Percentiles rank a stretch among this genome's conserved stretches.
Evolutionary conservation across 2,888 invertebrate species (phyloP).

Genomic region (Sarcophaga carnaria): DNA sequence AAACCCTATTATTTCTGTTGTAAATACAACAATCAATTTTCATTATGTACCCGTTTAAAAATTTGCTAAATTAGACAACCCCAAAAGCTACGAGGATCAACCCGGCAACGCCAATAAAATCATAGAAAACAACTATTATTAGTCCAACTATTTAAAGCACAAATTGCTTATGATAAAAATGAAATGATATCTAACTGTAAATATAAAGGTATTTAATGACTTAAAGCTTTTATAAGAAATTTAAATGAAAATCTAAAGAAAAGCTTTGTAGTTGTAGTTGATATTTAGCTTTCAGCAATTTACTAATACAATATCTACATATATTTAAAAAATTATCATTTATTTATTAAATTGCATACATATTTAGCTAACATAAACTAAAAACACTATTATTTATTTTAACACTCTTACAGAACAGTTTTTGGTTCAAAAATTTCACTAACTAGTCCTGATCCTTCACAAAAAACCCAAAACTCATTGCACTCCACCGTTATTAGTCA

Average conservation of each 20-base stretch:
- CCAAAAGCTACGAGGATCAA: slow-evolving; percentile 81
- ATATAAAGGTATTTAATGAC: slow-evolving; percentile 70
- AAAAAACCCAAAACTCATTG: slow-evolving; percentile 74
- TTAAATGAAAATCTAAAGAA: slow-evolving; percentile 1
- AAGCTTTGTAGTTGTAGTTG: slow-evolving; percentile 27
- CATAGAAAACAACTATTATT: slow-evolving; percentile 18
- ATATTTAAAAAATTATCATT: neutral
- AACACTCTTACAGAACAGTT: slow-evolving; percentile 76
- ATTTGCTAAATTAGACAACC: slow-evolving; percentile 76
- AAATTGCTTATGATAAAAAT: slow-evolving; percentile 44
- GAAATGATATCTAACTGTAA: slow-evolving; percentile 56
- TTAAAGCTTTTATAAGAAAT: slow-evolving; percentile 14
- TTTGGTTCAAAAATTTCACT: slow-evolving; percentile 83
- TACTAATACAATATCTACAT: slow-evolving; percentile 8
- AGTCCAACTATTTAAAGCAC: slow-evolving; percentile 41
- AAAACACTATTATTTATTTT: neutral
- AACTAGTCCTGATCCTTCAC: slow-evolving; percentile 83
- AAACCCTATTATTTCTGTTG: slow-evolving; percentile 28
- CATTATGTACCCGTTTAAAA: neutral
- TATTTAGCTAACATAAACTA: neutral
- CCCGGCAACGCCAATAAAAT: slow-evolving; percentile 79
- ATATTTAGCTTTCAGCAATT: neutral
- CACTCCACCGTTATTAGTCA: slow-evolving; percentile 78
- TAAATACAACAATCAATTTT: slow-evolving; percentile 42
- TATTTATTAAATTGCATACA: neutral